Percentiles rank a stretch among this genome's conserved stretches.
Conservation (phyloP, 2,888 invertebrate species). For the Invenusta paracnida region DNA sequence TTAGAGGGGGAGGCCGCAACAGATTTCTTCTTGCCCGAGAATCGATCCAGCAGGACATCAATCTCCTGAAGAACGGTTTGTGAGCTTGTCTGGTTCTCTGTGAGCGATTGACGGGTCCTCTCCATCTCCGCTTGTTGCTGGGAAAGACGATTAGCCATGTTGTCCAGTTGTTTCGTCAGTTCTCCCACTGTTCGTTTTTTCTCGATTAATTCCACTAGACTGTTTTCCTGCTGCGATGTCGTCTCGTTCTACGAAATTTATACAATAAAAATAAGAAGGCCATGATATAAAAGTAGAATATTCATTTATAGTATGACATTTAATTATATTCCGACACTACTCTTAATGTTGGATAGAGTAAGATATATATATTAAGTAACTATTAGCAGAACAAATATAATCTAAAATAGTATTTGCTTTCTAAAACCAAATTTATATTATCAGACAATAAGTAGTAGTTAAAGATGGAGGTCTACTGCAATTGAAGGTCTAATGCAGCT, state of each 20-base stretch:
- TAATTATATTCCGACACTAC: too few species aligned
- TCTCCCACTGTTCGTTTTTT: not conserved
- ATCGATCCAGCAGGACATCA: not conserved
- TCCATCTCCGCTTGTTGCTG: not conserved
- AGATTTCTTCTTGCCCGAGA: not conserved
- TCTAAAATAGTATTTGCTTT: too few species aligned
- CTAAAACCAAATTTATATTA: too few species aligned
- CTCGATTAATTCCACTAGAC: not conserved
- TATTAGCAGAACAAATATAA: too few species aligned
- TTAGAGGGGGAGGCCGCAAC: not conserved
- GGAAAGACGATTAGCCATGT: not conserved
- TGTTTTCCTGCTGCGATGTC: not conserved
- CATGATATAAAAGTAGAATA: too few species aligned
- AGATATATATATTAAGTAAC: too few species aligned
- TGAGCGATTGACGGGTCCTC: not conserved
- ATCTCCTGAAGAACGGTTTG: not conserved
- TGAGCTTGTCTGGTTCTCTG: not conserved
- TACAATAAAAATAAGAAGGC: too few species aligned
- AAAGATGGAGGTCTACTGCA: too few species aligned
- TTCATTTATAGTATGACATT: too few species aligned
- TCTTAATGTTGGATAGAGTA: too few species aligned
- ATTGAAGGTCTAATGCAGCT: too few species aligned
- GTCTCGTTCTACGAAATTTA: not conserved
- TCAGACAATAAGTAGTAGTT: too few species aligned
- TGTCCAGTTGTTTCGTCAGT: not conserved